Evolutionary conservation across 1,140 invertebrate genomes (phyloP).

Genomic region (Lepidurus arcticus): DNA sequence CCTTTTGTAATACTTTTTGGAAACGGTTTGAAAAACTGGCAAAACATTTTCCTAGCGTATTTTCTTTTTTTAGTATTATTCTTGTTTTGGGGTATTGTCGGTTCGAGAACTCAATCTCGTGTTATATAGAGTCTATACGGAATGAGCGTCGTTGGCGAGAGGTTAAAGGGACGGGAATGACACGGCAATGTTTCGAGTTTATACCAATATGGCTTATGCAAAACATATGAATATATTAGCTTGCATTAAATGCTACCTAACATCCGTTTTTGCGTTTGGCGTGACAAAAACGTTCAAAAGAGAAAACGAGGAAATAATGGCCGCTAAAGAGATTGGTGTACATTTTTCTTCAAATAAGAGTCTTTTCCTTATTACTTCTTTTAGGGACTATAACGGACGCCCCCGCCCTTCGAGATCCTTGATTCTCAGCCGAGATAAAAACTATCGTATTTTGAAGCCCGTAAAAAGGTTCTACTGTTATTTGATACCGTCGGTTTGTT

Average conservation of each 20-base stretch:
- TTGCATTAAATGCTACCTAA: neutral
- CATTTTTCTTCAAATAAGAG: neutral
- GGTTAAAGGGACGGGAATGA: neutral
- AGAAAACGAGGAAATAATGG: neutral
- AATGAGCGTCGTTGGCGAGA: neutral
- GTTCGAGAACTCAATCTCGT: neutral
- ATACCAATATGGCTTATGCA: neutral
- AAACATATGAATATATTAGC: neutral
- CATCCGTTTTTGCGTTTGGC: slow-evolving; percentile 5
- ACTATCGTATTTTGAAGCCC: neutral
- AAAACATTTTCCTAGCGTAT: neutral
- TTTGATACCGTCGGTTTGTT: neutral
- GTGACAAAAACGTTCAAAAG: neutral
- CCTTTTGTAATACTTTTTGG: neutral
- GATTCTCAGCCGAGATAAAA: neutral
- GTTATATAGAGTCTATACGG: neutral
- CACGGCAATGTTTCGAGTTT: neutral
- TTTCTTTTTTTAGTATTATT: neutral
- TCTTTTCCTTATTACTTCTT: neutral
- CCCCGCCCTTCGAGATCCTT: neutral
- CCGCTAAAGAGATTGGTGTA: neutral
- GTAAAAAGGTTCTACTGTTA: slow-evolving; percentile 1
- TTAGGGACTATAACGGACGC: neutral
- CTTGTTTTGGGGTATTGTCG: neutral
- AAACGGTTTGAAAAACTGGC: neutral